Percentiles rank a stretch among this genome's conserved stretches.
phyloP scores from a whole-genome alignment of 1,140 invertebrate species.

The Leptopilina clavipes region DNA sequence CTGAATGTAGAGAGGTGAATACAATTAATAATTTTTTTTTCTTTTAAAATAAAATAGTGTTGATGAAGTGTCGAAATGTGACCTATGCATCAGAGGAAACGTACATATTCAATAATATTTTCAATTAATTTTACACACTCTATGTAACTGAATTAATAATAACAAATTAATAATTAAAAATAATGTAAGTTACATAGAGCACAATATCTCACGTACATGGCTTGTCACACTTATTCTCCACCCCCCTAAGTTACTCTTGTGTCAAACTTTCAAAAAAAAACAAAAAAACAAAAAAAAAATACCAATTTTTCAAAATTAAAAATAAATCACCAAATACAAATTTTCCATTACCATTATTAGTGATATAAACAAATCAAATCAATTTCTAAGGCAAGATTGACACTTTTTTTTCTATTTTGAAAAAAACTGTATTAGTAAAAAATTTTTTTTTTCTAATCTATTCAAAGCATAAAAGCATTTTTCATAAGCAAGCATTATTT shows the following conservation, averaged over 20 bases:
- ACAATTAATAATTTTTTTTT: slow-evolving; percentile 49
- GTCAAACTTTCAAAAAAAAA: slow-evolving; percentile 38
- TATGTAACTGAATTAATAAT: slow-evolving; percentile 20
- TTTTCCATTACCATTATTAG: neutral
- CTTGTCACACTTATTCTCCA: slow-evolving; percentile 74
- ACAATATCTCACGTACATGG: slow-evolving; percentile 69
- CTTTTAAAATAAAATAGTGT: neutral
- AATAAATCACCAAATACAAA: neutral
- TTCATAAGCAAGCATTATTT: neutral
- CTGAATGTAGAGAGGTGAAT: slow-evolving; percentile 69
- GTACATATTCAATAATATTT: slow-evolving; percentile 71
- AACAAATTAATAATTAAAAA: neutral
- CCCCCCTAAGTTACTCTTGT: slow-evolving; percentile 65
- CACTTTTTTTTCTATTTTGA: neutral
- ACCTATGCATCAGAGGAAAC: slow-evolving; percentile 70
- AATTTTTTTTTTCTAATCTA: neutral
- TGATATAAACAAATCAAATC: neutral
- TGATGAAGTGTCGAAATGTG: slow-evolving; percentile 38
- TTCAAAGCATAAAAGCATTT: slow-evolving; percentile 16
- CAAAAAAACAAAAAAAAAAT: slow-evolving; percentile 23
- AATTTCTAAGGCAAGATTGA: neutral
- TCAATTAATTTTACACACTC: slow-evolving; percentile 1
- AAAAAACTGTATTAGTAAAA: neutral
- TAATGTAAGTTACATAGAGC: slow-evolving; percentile 23
- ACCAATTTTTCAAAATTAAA: neutral